Evolutionary conservation across 2,113 vertebrate genomes (phyloP).

Genomic region (Myodes glareolus): DNA sequence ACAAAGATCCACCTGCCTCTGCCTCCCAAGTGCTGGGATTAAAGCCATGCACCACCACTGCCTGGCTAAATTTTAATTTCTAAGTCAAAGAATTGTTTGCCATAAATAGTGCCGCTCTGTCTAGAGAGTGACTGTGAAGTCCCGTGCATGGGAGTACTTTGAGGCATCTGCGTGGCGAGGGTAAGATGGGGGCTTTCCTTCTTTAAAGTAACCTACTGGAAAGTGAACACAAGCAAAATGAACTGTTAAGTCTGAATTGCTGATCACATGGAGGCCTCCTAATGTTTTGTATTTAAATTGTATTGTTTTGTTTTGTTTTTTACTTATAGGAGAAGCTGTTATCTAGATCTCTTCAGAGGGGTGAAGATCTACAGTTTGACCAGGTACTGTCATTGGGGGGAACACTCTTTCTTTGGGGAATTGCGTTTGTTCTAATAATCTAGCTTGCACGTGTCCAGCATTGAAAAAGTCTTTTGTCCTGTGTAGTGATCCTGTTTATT

Average conservation of each 20-base stretch:
- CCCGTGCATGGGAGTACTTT: neutral
- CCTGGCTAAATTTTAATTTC: no score
- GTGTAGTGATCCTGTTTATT: neutral
- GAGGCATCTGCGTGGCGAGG: neutral
- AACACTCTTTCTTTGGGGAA: slow-evolving; percentile 19
- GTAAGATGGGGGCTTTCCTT: neutral
- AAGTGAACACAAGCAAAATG: neutral
- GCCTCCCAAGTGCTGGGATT: no score
- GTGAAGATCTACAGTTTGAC: slow-evolving; percentile 99
- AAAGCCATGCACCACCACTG: no score
- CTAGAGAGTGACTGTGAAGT: neutral
- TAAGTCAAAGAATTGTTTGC: neutral
- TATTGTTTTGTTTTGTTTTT: neutral
- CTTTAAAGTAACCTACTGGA: slow-evolving; percentile 5
- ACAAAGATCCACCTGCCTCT: no score
- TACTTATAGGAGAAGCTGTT: slow-evolving; percentile 94
- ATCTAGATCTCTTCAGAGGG: slow-evolving; percentile 98
- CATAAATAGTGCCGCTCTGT: neutral
- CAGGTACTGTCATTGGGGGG: slow-evolving; percentile 89
- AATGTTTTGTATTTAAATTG: neutral
- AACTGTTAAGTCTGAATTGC: neutral
- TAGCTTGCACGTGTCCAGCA: neutral
- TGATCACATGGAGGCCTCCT: neutral
- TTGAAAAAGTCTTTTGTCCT: slow-evolving; percentile 31
- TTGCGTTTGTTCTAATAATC: neutral